Evolutionary conservation across 2,888 invertebrate species (phyloP).

Genomic region (Pherbina coryleti): DNA sequence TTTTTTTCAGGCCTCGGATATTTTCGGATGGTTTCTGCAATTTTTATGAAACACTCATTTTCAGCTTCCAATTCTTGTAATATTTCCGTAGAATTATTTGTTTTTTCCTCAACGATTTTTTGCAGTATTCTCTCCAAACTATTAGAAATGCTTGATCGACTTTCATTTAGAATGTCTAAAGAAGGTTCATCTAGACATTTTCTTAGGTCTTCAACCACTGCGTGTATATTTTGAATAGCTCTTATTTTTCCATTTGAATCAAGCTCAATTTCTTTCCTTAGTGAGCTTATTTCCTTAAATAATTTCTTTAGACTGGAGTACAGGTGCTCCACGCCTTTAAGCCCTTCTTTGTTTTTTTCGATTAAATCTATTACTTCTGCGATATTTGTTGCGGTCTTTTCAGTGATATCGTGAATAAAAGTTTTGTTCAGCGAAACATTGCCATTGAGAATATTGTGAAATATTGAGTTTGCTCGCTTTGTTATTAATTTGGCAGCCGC

Average conservation of each 20-base stretch:
- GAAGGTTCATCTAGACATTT: background rate
- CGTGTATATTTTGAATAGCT: background rate
- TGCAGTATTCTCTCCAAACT: background rate
- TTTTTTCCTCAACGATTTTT: background rate
- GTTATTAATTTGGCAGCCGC: slow-evolving; percentile 37
- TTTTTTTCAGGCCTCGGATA: background rate
- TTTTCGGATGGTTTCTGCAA: background rate
- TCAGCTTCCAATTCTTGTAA: slow-evolving; percentile 19
- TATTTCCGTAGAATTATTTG: background rate
- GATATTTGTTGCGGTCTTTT: slow-evolving; percentile 23
- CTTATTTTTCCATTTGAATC: background rate
- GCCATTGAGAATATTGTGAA: slow-evolving; percentile 49
- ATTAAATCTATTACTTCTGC: background rate
- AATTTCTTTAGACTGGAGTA: background rate
- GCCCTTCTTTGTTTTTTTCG: background rate
- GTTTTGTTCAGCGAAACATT: slow-evolving; percentile 52
- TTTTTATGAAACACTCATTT: slow-evolving; percentile 17
- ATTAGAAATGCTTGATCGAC: background rate
- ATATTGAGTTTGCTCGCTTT: slow-evolving; percentile 46
- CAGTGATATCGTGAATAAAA: slow-evolving; percentile 53
- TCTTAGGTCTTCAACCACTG: background rate
- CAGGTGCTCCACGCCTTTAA: background rate
- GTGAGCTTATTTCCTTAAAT: background rate
- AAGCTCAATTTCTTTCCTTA: slow-evolving; percentile 2
- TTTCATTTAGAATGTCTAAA: background rate